phyloP scores from a whole-genome alignment of 2,888 invertebrate genomes.

The Apantesis nais region DNA sequence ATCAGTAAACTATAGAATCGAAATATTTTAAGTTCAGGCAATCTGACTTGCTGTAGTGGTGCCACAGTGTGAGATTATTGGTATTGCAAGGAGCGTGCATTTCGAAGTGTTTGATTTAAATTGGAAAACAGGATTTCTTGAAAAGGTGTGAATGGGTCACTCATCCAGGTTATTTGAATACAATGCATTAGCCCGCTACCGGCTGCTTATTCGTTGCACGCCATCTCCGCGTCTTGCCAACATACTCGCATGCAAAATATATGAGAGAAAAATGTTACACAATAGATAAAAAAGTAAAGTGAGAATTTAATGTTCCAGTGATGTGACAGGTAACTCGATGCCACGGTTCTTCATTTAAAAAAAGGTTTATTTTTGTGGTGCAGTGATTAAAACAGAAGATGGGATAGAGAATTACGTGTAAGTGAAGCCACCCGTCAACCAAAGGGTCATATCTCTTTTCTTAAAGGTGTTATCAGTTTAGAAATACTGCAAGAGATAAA shows the following conservation, averaged over 20 bases:
- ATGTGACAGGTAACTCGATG: not conserved
- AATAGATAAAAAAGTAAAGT: not conserved
- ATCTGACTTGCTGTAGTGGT: no score
- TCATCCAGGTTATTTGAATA: conserved; percentile 1
- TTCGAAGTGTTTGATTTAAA: no score
- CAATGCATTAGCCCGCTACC: not conserved
- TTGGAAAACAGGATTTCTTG: not conserved
- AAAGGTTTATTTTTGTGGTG: no score
- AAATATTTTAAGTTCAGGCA: no score
- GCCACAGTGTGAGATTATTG: no score
- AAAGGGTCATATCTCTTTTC: no score
- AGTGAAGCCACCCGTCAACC: no score
- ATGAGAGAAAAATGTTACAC: not conserved
- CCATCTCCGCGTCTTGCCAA: not conserved
- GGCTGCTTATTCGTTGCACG: not conserved
- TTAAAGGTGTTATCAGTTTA: no score
- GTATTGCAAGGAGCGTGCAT: no score
- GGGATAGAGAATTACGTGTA: no score
- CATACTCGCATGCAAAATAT: not conserved
- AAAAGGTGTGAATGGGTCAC: not conserved
- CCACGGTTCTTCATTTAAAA: not conserved
- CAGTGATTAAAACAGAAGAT: no score
- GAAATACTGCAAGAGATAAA: no score
- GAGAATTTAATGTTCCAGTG: not conserved
- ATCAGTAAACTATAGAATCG: not conserved